Conservation (phyloP, 1,140 invertebrate species). For the Drosophila nebulosa region DNA sequence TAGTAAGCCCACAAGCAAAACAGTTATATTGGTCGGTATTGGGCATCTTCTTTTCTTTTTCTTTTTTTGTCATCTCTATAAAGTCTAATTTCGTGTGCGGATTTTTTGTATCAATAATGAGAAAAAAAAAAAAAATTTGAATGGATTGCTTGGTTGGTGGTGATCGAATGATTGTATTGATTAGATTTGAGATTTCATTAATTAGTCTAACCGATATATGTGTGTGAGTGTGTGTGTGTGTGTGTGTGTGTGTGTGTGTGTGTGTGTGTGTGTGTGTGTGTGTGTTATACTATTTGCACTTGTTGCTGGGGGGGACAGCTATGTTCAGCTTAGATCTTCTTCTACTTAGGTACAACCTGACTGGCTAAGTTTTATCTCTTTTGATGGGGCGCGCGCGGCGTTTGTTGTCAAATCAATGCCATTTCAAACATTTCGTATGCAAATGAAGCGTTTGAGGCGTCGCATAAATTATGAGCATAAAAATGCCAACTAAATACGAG, state of each 20-base stretch:
- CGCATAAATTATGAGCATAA: constrained; percentile 66
- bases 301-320: constrained; percentile 7
- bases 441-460: constrained; percentile 57
- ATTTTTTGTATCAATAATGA: constrained; percentile 11
- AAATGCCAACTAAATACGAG: constrained; percentile 64
- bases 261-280: constrained; percentile 1
- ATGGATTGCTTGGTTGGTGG: not conserved
- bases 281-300: too few species aligned
- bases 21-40: too few species aligned
- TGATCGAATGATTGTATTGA: constrained; percentile 44
- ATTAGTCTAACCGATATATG: constrained; percentile 47
- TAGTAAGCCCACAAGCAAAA: too few species aligned
- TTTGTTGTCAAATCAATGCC: constrained; percentile 71
- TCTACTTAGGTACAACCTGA: constrained; percentile 19
- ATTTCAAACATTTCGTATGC: constrained; percentile 73
- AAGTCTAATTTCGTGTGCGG: constrained; percentile 6
- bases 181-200: constrained; percentile 76
- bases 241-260: constrained; percentile 3
- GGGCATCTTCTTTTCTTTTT: too few species aligned
- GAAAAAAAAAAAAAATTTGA: not conserved
- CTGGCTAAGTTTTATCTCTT: not conserved
- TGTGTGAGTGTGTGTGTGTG: constrained; percentile 11
- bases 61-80: constrained; percentile 19
- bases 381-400: constrained; percentile 19
- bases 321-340: too few species aligned